phyloP scores from a whole-genome alignment of 2,888 invertebrate species.

The Trileptium ribeirensis region DNA sequence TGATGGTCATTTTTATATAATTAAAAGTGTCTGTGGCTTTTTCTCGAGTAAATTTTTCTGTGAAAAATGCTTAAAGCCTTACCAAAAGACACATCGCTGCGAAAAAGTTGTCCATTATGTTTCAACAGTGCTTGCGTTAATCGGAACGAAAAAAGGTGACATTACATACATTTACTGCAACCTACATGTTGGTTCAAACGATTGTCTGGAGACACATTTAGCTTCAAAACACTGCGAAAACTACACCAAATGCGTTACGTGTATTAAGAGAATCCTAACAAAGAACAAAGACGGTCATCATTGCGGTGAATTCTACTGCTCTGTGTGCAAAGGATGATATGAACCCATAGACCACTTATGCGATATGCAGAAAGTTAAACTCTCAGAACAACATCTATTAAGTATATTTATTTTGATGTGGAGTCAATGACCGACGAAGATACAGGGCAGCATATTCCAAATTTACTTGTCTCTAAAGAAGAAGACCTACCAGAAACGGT shows the following conservation, averaged over 20 bases:
- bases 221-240: background rate
- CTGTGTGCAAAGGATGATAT: background rate
- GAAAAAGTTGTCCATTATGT: background rate
- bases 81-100: background rate
- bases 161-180: background rate
- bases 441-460: background rate
- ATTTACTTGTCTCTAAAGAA: background rate
- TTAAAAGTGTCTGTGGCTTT: background rate
- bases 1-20: background rate
- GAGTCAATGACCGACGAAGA: conserved; percentile 1
- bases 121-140: background rate
- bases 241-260: background rate
- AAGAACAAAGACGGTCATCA: background rate
- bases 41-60: background rate
- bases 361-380: background rate
- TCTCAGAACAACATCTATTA: background rate
- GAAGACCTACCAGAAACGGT: background rate
- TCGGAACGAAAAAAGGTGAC: background rate
- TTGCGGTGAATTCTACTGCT: background rate
- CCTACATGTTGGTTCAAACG: background rate
- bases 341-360: background rate
- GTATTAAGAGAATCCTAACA: background rate
- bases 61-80: background rate
- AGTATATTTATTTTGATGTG: conserved; percentile 1
- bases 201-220: background rate